Evolutionary conservation across 2,797 vertebrate genomes (phyloP).

Genomic region (Phyllotis vaccarum): DNA sequence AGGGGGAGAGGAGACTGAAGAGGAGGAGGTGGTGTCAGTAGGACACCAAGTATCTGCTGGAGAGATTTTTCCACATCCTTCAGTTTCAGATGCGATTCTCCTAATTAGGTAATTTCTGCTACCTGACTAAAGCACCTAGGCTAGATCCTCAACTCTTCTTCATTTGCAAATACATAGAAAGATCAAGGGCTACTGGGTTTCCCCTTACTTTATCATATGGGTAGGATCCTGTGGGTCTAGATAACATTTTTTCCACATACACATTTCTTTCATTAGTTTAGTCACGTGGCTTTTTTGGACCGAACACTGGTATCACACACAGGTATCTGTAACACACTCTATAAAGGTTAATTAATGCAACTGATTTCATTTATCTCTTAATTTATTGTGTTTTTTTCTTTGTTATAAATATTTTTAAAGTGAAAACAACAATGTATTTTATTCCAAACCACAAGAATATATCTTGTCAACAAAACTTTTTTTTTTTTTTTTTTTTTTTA

Average conservation of each 20-base stretch:
- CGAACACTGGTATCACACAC: neutral
- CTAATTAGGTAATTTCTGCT: conserved; percentile 30
- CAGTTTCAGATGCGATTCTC: neutral
- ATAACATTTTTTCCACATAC: neutral
- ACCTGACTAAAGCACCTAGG: neutral
- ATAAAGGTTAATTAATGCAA: neutral
- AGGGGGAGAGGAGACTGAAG: neutral
- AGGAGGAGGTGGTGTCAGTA: neutral
- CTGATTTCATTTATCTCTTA: neutral
- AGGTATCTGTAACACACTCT: neutral
- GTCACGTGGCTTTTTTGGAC: neutral
- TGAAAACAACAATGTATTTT: neutral
- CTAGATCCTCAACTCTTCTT: neutral
- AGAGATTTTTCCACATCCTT: neutral
- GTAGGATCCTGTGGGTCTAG: neutral
- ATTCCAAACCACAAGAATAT: neutral
- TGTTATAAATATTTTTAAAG: neutral
- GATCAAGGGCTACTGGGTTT: neutral
- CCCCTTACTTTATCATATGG: neutral
- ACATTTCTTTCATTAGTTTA: neutral
- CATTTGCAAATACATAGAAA: neutral
- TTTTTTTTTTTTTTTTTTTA: too few species aligned
- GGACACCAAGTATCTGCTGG: neutral
- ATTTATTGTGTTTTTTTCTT: neutral
- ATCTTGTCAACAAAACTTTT: neutral